phyloP scores from a whole-genome alignment of 2,113 vertebrate species.

The Malurus elegans region DNA sequence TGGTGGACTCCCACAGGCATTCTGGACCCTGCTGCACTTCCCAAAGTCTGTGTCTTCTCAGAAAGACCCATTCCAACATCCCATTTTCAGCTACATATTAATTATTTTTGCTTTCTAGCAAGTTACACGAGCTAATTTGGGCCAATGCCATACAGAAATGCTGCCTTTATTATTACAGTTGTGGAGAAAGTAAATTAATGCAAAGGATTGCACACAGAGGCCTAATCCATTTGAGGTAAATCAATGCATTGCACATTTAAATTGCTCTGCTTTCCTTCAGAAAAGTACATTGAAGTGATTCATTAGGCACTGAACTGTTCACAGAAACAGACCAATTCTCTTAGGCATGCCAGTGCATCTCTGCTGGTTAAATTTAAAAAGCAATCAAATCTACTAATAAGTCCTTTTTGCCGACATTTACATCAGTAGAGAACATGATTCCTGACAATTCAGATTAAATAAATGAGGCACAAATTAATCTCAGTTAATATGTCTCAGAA shows the following conservation, averaged over 20 bases:
- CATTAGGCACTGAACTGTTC: constrained; percentile 72
- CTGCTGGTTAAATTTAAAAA: constrained; percentile 78
- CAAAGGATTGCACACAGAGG: constrained; percentile 69
- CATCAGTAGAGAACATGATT: constrained; percentile 65
- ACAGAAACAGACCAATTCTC: constrained; percentile 71
- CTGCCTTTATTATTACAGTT: constrained; percentile 61
- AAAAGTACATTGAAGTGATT: constrained; percentile 78
- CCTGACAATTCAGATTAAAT: constrained; percentile 77
- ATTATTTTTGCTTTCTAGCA: constrained; percentile 46
- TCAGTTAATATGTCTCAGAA: constrained; percentile 44
- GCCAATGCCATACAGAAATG: background rate
- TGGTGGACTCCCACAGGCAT: background rate
- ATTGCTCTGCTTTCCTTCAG: constrained; percentile 73
- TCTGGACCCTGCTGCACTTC: fast-evolving
- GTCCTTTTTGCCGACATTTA: constrained; percentile 74
- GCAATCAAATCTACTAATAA: constrained; percentile 78
- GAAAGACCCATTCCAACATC: background rate
- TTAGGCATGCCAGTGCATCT: constrained; percentile 68
- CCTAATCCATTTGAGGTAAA: constrained; percentile 79
- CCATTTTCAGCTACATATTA: background rate
- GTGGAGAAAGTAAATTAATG: constrained; percentile 72
- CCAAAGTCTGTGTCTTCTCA: background rate
- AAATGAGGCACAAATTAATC: constrained; percentile 73
- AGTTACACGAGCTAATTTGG: constrained; percentile 36
- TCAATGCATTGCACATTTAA: constrained; percentile 76